Evolutionary conservation across 2,888 invertebrate species (phyloP).

Genomic region (Hemithea aestivaria): DNA sequence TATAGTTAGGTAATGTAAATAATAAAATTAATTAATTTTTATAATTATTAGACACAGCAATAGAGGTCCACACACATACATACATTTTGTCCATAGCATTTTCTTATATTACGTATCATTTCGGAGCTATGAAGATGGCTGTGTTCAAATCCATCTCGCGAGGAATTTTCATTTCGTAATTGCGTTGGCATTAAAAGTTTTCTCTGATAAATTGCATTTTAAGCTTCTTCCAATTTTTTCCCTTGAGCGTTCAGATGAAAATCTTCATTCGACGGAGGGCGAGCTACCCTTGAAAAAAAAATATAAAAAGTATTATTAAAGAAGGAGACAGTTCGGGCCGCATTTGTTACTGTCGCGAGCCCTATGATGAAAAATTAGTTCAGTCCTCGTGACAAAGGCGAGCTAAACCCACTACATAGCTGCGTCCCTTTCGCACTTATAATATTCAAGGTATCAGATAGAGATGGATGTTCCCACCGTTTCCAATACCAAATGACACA

Average conservation of each 20-base stretch:
- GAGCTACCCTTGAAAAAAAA: conserved; percentile 73
- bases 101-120: too few species aligned
- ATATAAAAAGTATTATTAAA: conserved; percentile 80
- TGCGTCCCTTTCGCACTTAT: conserved; percentile 57
- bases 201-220: conserved; percentile 65
- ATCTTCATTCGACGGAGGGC: conserved; percentile 70
- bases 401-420: conserved; percentile 69
- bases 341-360: conserved; percentile 79
- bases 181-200: conserved; percentile 52
- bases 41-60: too few species aligned
- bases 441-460: conserved; percentile 37
- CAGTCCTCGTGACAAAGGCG: conserved; percentile 77
- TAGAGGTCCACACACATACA: too few species aligned
- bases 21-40: too few species aligned
- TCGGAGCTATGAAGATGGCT: too few species aligned
- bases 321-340: conserved; percentile 78
- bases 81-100: too few species aligned
- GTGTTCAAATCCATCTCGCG: too few species aligned
- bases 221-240: conserved; percentile 68
- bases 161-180: conserved; percentile 38
- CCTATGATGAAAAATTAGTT: conserved; percentile 81
- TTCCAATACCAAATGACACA: conserved; percentile 77
- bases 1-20: too few species aligned
- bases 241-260: conserved; percentile 62
- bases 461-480: conserved; percentile 55